These are phyloP conservation scores for Pteromalus puparum DNA, from an alignment of 1,140 invertebrate species.

Conservation along the genomic window DNA sequence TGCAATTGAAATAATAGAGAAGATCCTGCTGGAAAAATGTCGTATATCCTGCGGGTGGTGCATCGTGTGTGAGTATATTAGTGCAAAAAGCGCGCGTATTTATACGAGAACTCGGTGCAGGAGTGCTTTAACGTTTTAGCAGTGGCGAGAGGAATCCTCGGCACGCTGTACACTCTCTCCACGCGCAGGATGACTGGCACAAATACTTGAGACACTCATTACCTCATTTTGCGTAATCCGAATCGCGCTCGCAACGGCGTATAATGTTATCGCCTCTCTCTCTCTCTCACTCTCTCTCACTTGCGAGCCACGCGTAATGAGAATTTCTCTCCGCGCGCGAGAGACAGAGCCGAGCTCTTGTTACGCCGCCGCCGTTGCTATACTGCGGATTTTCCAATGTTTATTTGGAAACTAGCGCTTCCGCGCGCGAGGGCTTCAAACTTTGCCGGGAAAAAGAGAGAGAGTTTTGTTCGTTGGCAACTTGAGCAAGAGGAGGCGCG, in stretches of 20 bases:
- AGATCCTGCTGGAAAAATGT: not conserved
- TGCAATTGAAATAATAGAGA: not conserved
- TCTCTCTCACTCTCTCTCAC: too few species aligned
- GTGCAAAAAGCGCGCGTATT: not conserved
- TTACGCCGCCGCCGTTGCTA: not conserved
- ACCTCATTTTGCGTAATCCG: constrained; percentile 19
- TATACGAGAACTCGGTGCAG: not conserved
- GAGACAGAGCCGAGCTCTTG: not conserved
- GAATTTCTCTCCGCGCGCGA: constrained; percentile 60
- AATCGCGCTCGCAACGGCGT: constrained; percentile 2
- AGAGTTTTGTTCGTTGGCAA: not conserved
- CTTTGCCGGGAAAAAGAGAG: not conserved
- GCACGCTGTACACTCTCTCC: not conserved
- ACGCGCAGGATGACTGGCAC: not conserved
- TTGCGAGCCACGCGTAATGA: constrained; percentile 56
- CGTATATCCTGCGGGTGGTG: not conserved
- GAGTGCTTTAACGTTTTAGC: not conserved
- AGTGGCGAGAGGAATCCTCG: not conserved
- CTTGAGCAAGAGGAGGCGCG: too few species aligned
- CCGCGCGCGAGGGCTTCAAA: not conserved
- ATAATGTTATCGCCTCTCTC: constrained; percentile 47
- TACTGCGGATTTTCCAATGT: constrained; percentile 9
- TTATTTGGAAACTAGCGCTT: constrained; percentile 19
- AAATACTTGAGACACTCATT: constrained; percentile 29
- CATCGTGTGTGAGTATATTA: too few species aligned